Conservation (phyloP, 2,797 vertebrate species). For the Limnodromus scolopaceus region DNA sequence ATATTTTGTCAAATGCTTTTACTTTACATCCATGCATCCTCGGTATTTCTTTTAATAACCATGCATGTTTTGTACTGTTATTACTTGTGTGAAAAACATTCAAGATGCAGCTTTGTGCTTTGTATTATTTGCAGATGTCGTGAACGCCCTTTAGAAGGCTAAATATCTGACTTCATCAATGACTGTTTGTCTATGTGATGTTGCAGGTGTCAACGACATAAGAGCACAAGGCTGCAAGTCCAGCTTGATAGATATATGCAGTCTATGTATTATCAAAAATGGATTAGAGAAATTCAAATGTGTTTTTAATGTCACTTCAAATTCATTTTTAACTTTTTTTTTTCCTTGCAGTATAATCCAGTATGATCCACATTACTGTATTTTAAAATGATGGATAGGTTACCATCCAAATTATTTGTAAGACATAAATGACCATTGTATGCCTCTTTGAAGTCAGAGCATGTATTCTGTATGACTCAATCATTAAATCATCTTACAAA, state of each 20-base stretch:
- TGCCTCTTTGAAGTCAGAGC: constrained; percentile 52
- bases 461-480: constrained; percentile 61
- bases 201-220: neutral
- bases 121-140: neutral
- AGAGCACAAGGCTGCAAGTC: neutral
- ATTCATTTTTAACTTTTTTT: constrained; percentile 20
- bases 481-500: constrained; percentile 67
- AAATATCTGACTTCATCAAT: neutral
- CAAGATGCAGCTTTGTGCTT: neutral
- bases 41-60: neutral
- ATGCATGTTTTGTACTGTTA: neutral
- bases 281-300: constrained; percentile 44
- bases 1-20: neutral
- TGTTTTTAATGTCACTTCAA: constrained; percentile 51
- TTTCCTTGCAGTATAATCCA: constrained; percentile 30
- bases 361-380: constrained; percentile 44
- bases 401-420: constrained; percentile 68
- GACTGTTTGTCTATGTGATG: neutral
- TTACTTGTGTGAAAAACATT: neutral
- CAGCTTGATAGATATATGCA: neutral
- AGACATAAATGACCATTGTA: constrained; percentile 55
- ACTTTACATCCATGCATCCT: neutral
- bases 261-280: constrained; percentile 36
- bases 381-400: constrained; percentile 63
- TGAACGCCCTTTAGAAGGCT: neutral